Conservation (phyloP, 2,797 vertebrate species). For the Gobionotothen gibberifrons region DNA sequence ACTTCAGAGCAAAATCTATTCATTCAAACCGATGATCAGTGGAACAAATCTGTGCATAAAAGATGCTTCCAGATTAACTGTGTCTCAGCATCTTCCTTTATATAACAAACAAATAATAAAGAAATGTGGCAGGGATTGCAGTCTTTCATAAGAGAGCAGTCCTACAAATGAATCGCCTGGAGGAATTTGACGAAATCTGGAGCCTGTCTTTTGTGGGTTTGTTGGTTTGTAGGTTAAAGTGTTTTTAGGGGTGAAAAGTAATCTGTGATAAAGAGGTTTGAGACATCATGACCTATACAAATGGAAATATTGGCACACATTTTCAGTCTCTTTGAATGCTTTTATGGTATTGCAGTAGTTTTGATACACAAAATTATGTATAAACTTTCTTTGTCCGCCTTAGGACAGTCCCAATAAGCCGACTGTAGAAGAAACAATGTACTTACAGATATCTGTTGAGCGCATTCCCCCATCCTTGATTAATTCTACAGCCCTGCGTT, state of each 20-base stretch:
- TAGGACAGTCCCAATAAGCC: slow-evolving; percentile 29
- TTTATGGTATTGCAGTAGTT: neutral
- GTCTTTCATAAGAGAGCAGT: neutral
- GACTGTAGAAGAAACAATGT: neutral
- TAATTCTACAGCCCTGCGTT: slow-evolving; percentile 24
- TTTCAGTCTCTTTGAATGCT: neutral
- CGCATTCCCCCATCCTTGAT: slow-evolving; percentile 13
- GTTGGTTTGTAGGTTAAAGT: too few species aligned
- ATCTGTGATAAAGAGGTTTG: too few species aligned
- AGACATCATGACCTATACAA: neutral
- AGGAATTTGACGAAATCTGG: too few species aligned
- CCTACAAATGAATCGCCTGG: neutral
- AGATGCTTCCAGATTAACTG: too few species aligned
- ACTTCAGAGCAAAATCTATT: neutral
- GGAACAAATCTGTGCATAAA: neutral
- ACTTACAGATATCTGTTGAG: slow-evolving; percentile 11
- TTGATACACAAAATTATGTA: too few species aligned
- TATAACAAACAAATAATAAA: neutral
- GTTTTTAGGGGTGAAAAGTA: too few species aligned
- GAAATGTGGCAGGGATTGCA: neutral
- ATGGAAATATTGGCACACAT: neutral
- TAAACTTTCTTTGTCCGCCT: slow-evolving; percentile 9
- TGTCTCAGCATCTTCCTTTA: too few species aligned
- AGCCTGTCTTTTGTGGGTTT: too few species aligned
- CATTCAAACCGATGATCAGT: neutral